Evolutionary conservation across 2,888 invertebrate species (phyloP).

Genomic region (Clivina fossor): DNA sequence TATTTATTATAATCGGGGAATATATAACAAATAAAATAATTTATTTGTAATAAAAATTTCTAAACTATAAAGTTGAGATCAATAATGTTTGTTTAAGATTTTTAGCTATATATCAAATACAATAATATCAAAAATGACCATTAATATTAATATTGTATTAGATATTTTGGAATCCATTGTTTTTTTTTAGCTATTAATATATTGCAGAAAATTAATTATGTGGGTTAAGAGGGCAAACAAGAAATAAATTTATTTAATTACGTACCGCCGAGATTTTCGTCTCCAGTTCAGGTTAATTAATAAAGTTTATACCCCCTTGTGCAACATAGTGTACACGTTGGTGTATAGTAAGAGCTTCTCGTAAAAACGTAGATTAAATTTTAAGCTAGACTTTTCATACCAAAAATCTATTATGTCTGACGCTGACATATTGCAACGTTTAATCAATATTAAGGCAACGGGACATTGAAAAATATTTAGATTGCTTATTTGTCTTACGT

Average conservation of each 20-base stretch:
- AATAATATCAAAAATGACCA: too few relatives aligned
- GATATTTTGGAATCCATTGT: too few relatives aligned
- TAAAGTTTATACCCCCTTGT: slow-evolving; percentile 12
- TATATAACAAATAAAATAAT: too few relatives aligned
- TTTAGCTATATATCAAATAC: too few relatives aligned
- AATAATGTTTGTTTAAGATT: too few relatives aligned
- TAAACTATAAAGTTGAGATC: too few relatives aligned
- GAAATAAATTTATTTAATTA: slow-evolving; percentile 10
- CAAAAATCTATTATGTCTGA: slow-evolving; percentile 12
- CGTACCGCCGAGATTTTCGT: neutral
- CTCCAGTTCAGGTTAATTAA: slow-evolving; percentile 17
- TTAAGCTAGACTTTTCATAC: slow-evolving; percentile 2
- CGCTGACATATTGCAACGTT: slow-evolving; percentile 8
- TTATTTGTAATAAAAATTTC: too few relatives aligned
- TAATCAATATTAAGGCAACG: too few relatives aligned
- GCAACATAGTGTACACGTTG: slow-evolving; percentile 1
- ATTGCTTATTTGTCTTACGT: slow-evolving; percentile 6
- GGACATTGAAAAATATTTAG: slow-evolving; percentile 9
- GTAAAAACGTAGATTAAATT: slow-evolving; percentile 18
- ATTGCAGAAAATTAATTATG: slow-evolving; percentile 5
- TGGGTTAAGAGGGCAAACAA: slow-evolving; percentile 3
- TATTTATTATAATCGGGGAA: too few relatives aligned
- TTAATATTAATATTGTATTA: too few relatives aligned
- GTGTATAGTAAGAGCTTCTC: too few relatives aligned
- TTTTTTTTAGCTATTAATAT: too few relatives aligned